Evolutionary conservation across 2,113 vertebrate species (phyloP).

Genomic region (Gnathonemus longibarbis): DNA sequence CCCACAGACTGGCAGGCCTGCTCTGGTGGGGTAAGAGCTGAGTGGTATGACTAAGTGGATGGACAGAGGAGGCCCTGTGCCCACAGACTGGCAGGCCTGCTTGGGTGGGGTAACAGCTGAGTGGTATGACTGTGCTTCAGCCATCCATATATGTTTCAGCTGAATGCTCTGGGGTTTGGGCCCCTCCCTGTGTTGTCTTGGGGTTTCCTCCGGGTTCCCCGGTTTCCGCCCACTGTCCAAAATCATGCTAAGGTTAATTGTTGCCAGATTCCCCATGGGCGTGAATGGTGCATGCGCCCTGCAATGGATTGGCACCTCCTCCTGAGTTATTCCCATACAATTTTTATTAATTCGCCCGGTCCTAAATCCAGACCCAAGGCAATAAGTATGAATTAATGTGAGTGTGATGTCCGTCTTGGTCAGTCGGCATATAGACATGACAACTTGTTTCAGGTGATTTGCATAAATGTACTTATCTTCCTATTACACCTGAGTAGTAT

Average conservation of each 20-base stretch:
- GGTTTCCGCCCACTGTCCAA: neutral
- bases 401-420: no score
- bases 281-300: neutral
- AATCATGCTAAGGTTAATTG: neutral
- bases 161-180: neutral
- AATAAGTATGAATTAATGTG: no score
- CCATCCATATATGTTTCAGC: neutral
- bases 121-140: neutral
- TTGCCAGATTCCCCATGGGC: neutral
- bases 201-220: neutral
- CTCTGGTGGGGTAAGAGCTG: no score
- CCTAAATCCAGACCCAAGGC: no score
- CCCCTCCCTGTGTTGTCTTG: neutral
- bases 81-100: no score
- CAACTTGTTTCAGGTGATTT: no score
- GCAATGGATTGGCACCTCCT: neutral
- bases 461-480: neutral
- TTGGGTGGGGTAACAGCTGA: no score
- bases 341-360: neutral
- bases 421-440: no score
- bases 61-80: no score
- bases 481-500: neutral
- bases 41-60: no score
- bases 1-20: no score
- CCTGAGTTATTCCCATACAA: neutral